Conservation (phyloP, 1,140 invertebrate species). For the Acromyrmex echinatior region DNA sequence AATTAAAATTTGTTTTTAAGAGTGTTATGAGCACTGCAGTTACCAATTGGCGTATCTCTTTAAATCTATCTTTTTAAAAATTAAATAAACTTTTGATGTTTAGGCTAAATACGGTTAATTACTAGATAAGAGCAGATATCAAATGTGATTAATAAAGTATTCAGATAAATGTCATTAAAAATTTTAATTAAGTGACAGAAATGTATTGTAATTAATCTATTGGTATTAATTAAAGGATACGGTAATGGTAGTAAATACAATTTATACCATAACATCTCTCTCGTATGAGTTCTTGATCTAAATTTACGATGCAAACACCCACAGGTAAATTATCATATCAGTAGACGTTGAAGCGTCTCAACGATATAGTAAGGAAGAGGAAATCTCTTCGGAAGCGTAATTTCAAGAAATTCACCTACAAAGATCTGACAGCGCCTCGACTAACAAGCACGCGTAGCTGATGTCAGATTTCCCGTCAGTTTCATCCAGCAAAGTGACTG, state of each 20-base stretch:
- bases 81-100: not conserved
- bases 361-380: not conserved
- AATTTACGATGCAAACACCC: not conserved
- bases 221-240: not conserved
- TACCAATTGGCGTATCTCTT: no score
- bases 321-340: slow-evolving; percentile 15
- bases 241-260: not conserved
- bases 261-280: not conserved
- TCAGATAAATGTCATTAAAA: not conserved
- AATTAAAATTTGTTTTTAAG: no score
- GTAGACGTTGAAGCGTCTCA: not conserved
- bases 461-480: slow-evolving; percentile 54
- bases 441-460: slow-evolving; percentile 25
- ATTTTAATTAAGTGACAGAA: not conserved
- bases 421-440: slow-evolving; percentile 23
- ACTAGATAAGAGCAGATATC: not conserved
- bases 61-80: no score
- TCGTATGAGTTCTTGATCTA: not conserved
- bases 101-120: not conserved
- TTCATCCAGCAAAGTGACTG: slow-evolving; percentile 37
- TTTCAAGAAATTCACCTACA: slow-evolving; percentile 23
- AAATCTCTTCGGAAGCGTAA: slow-evolving; percentile 26
- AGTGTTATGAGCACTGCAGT: no score
- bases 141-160: not conserved
- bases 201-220: not conserved